A percentile compares a stretch with the other conserved stretches of the same genome.
Evolutionary conservation across 1,140 invertebrate genomes (phyloP).

Genomic region (Fopius arisanus): DNA sequence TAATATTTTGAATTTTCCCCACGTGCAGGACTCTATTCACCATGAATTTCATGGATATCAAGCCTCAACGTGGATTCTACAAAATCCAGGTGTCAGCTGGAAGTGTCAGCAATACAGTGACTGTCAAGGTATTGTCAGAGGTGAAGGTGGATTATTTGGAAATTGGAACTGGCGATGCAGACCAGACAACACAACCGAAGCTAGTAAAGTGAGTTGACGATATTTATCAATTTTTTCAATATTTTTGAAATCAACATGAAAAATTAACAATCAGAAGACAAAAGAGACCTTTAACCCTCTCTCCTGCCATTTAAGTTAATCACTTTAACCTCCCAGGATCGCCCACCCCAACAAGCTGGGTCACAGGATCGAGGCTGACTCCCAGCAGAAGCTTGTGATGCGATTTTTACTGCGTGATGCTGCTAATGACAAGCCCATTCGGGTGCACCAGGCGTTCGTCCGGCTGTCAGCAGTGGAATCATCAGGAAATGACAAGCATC

Average conservation of each 20-base stretch:
- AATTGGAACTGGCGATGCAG: constrained; percentile 89
- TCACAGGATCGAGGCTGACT: constrained; percentile 80
- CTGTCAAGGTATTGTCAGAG: constrained; percentile 77
- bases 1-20: constrained; percentile 27
- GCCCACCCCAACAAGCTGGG: constrained; percentile 75
- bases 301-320: too few relatives aligned
- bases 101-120: constrained; percentile 70
- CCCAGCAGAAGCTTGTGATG: constrained; percentile 87
- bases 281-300: too few relatives aligned
- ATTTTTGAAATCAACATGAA: too few relatives aligned
- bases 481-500: constrained; percentile 66
- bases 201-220: constrained; percentile 69
- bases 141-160: constrained; percentile 82
- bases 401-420: constrained; percentile 84
- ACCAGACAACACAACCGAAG: constrained; percentile 83
- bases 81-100: constrained; percentile 79
- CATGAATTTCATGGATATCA: constrained; percentile 81
- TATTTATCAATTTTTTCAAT: neutral
- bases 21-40: constrained; percentile 73
- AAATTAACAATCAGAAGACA: too few relatives aligned
- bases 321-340: constrained; percentile 70
- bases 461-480: constrained; percentile 67
- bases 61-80: constrained; percentile 85
- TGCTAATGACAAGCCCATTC: constrained; percentile 71
- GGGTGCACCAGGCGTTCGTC: constrained; percentile 93